A percentile compares a stretch with the other conserved stretches of the same genome.
phyloP scores from a whole-genome alignment of 2,888 invertebrate species.

The Ectemnius continuus region DNA sequence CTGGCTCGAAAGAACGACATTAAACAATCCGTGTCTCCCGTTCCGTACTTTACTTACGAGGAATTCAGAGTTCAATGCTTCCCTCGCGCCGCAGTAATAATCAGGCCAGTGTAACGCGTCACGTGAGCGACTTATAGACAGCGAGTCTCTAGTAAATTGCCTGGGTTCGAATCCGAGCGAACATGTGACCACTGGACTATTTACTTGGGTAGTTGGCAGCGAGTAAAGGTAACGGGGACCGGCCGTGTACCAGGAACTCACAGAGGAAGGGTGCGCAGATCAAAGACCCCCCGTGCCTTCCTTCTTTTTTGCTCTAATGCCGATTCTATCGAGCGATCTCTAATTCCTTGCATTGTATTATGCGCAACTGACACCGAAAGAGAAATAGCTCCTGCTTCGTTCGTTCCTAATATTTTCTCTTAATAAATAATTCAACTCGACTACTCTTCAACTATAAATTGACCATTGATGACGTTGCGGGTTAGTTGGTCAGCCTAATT shows the following conservation, averaged over 20 bases:
- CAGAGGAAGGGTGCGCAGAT: slow-evolving; percentile 53
- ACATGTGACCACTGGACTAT: slow-evolving; percentile 52
- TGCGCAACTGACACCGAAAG: background rate
- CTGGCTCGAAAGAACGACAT: too few species aligned
- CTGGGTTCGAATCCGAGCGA: slow-evolving; percentile 50
- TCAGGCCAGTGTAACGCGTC: slow-evolving; percentile 29
- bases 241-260: slow-evolving; percentile 54
- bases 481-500: background rate
- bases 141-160: slow-evolving; percentile 50
- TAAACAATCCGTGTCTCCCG: too few species aligned
- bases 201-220: slow-evolving; percentile 55
- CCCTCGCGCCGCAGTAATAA: background rate
- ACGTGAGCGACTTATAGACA: slow-evolving; percentile 40
- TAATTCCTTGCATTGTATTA: slow-evolving; percentile 48
- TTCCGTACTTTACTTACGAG: too few species aligned
- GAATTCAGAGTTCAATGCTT: too few species aligned
- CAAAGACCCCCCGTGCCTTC: slow-evolving; percentile 48
- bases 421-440: too few species aligned
- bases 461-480: too few species aligned
- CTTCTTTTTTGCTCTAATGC: slow-evolving; percentile 17
- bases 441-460: too few species aligned
- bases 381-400: too few species aligned
- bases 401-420: too few species aligned
- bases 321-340: slow-evolving; percentile 16
- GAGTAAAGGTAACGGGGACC: slow-evolving; percentile 54